Conservation (phyloP, 2,888 invertebrate species). For the Psylliodes chrysocephalus region DNA sequence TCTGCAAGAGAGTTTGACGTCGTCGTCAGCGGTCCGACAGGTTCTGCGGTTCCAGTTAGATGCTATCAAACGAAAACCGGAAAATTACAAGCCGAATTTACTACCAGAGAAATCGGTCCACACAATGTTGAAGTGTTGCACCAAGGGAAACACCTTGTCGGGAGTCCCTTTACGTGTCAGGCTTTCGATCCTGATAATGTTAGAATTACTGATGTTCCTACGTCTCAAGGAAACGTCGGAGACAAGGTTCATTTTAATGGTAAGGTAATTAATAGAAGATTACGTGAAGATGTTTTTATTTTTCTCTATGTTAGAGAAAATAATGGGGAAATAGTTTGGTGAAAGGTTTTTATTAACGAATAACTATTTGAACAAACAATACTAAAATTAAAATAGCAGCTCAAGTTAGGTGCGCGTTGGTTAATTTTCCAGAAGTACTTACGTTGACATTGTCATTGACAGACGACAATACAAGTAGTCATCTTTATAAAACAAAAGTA, state of each 20-base stretch:
- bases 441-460: no score
- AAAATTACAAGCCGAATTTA: constrained; percentile 93
- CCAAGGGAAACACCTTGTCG: constrained; percentile 87
- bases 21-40: constrained; percentile 72
- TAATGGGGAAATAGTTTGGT: no score
- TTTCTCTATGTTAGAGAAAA: no score
- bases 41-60: constrained; percentile 66
- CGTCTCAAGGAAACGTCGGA: constrained; percentile 81
- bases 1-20: constrained; percentile 92
- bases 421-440: no score
- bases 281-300: not conserved
- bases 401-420: no score
- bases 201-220: constrained; percentile 79
- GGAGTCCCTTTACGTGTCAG: constrained; percentile 94
- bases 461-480: no score
- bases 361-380: no score
- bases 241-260: constrained; percentile 85
- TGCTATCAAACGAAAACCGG: constrained; percentile 98
- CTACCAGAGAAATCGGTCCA: constrained; percentile 79
- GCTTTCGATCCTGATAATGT: constrained; percentile 90
- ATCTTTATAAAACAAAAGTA: no score
- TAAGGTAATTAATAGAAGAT: constrained; percentile 61
- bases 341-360: no score
- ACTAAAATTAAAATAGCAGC: no score
- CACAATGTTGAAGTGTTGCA: constrained; percentile 84